Evolutionary conservation across 2,113 vertebrate species (phyloP).

Genomic region (Odontesthes bonariensis): DNA sequence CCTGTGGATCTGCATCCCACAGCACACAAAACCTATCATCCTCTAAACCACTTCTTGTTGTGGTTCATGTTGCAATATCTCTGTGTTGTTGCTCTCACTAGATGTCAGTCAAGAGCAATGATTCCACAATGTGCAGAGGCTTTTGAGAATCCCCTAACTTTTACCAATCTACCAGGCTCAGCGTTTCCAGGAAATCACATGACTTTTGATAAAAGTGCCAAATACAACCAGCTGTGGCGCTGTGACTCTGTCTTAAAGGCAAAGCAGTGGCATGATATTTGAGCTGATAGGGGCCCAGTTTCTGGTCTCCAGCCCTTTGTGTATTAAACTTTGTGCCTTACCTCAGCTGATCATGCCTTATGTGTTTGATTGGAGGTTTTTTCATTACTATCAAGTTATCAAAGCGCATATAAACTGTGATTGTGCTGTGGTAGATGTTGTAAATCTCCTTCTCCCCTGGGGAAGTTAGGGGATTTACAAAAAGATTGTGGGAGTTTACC

Average conservation of each 20-base stretch:
- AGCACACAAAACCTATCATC: background rate
- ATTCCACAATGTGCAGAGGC: accelerated
- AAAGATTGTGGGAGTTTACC: background rate
- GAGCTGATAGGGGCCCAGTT: background rate
- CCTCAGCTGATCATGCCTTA: background rate
- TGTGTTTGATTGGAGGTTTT: background rate
- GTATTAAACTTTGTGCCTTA: background rate
- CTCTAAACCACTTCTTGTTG: background rate
- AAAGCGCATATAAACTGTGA: background rate
- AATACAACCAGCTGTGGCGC: background rate
- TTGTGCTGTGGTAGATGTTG: background rate
- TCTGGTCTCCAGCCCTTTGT: background rate
- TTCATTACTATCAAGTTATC: background rate
- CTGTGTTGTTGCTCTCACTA: slow-evolving; percentile 28
- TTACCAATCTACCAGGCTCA: background rate
- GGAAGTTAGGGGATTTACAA: slow-evolving; percentile 50
- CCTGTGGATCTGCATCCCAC: background rate
- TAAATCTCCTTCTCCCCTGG: accelerated
- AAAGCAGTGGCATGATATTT: background rate
- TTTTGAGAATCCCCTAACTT: background rate
- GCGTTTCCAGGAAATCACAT: slow-evolving; percentile 56
- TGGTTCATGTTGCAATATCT: background rate
- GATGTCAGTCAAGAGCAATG: slow-evolving; percentile 31
- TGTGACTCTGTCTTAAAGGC: background rate
- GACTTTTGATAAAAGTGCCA: background rate